Evolutionary conservation across 2,113 vertebrate genomes (phyloP).

Genomic region (Lichenostomus cassidix): DNA sequence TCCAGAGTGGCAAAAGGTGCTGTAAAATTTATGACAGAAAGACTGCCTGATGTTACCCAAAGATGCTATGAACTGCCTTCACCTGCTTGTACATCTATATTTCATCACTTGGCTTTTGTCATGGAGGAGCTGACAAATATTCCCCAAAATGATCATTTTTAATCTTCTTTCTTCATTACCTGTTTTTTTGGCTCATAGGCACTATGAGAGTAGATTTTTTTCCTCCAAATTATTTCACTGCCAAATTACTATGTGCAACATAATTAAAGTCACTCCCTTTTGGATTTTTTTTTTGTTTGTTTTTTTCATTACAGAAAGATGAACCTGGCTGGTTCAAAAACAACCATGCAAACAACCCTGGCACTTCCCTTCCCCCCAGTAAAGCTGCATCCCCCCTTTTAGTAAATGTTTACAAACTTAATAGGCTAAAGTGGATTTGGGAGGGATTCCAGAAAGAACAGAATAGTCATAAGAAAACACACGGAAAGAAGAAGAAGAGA

Average conservation of each 20-base stretch:
- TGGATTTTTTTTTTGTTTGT: not conserved
- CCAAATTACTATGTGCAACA: not conserved
- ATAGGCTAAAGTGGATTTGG: not conserved
- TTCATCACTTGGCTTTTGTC: constrained; percentile 23
- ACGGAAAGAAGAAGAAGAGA: no score
- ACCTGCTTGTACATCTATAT: not conserved
- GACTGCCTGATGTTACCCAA: not conserved
- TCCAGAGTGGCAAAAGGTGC: not conserved
- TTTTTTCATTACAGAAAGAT: not conserved
- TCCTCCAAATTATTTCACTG: not conserved
- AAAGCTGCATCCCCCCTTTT: not conserved
- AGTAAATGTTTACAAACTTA: not conserved
- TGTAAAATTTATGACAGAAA: constrained; percentile 32
- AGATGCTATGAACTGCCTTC: not conserved
- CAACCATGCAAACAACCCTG: not conserved
- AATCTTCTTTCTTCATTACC: constrained; percentile 8
- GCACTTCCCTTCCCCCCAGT: not conserved
- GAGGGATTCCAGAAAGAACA: not conserved
- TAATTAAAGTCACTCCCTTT: not conserved
- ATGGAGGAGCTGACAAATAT: not conserved
- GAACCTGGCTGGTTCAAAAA: not conserved
- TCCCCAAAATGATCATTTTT: not conserved
- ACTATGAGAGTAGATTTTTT: not conserved
- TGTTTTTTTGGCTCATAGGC: not conserved
- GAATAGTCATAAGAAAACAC: no score